Percentiles rank a stretch among this genome's conserved stretches.
Conservation (phyloP, 1,140 invertebrate genomes). For the Metaphire vulgaris region DNA sequence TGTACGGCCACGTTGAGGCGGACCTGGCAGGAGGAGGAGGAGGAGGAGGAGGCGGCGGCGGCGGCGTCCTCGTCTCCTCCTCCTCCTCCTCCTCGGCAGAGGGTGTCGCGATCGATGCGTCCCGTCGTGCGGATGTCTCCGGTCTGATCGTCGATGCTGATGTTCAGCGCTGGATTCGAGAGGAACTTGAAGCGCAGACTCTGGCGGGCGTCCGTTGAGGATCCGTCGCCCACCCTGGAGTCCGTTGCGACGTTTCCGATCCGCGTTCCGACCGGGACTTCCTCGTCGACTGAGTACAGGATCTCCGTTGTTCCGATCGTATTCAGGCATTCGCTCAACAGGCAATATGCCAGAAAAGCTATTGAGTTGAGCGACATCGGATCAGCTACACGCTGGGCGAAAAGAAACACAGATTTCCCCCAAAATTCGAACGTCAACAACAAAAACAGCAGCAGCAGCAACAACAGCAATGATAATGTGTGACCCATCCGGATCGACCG, state of each 20-base stretch:
- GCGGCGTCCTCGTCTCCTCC: no score
- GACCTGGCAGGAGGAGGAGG: background rate
- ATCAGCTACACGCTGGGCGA: no score
- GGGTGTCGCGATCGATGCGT: slow-evolving; percentile 14
- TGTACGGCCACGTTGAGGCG: slow-evolving; percentile 15
- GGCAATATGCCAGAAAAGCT: no score
- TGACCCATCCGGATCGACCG: no score
- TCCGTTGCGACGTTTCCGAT: slow-evolving; percentile 17
- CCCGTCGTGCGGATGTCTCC: background rate
- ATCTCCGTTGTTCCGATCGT: no score
- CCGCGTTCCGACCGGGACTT: slow-evolving; percentile 1
- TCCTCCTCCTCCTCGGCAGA: slow-evolving; percentile 1
- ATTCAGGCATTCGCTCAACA: no score
- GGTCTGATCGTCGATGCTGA: slow-evolving; percentile 10
- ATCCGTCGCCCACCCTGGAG: background rate
- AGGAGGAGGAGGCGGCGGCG: no score
- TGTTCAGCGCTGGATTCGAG: background rate
- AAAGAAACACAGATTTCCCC: no score
- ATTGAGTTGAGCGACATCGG: no score
- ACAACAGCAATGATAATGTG: no score
- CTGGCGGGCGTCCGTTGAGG: background rate
- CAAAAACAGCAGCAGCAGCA: no score
- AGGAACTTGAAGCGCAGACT: slow-evolving; percentile 14
- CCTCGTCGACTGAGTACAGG: slow-evolving; percentile 13
- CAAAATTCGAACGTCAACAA: no score